Evolutionary conservation across 2,113 vertebrate genomes (phyloP).

Genomic region (Actenoides hombroni): DNA sequence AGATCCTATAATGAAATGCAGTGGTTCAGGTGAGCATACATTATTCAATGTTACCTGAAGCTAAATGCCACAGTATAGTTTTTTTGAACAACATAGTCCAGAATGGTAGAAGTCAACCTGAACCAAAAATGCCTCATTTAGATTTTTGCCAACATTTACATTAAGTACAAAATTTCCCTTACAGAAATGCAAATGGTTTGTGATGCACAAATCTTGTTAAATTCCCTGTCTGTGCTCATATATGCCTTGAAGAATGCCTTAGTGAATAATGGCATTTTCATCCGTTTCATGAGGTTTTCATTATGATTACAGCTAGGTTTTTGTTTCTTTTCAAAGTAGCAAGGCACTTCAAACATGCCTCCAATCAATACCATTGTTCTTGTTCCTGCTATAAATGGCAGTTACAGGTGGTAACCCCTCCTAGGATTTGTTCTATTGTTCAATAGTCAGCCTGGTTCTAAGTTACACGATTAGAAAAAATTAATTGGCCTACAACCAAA

Average conservation of each 20-base stretch:
- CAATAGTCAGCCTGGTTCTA: background rate
- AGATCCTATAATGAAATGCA: background rate
- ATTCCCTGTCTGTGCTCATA: background rate
- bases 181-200: background rate
- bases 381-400: background rate
- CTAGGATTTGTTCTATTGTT: background rate
- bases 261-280: background rate
- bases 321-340: background rate
- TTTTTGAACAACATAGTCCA: background rate
- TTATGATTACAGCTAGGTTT: background rate
- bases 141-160: background rate
- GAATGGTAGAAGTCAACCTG: background rate
- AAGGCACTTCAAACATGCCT: background rate
- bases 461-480: background rate
- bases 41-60: background rate
- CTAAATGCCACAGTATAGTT: background rate
- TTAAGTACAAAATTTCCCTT: background rate
- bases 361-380: background rate
- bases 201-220: background rate
- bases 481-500: background rate
- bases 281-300: background rate
- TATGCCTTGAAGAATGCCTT: background rate
- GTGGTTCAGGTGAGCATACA: background rate
- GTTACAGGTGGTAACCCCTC: background rate
- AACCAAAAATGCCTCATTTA: background rate